Conservation (phyloP, 2,888 invertebrate genomes). For the Chymomyza caudatula region DNA sequence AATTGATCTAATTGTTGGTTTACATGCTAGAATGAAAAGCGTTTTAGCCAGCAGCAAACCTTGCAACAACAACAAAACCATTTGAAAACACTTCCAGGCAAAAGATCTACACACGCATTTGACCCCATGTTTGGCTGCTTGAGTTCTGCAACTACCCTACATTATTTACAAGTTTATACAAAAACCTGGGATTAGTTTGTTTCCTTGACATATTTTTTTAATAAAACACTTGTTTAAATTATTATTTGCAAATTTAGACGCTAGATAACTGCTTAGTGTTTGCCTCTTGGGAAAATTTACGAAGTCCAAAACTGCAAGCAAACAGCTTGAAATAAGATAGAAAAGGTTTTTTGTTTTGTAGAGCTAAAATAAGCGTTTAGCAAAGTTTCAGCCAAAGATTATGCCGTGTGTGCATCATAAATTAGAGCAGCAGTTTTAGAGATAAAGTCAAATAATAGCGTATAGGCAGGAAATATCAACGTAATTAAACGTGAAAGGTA, state of each 20-base stretch:
- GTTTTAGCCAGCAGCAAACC: conserved; percentile 28
- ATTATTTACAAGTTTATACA: neutral
- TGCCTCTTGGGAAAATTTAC: neutral
- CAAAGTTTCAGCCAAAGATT: neutral
- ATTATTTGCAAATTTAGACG: too few species aligned
- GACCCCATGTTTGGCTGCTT: neutral
- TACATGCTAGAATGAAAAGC: conserved; percentile 47
- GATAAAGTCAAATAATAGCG: neutral
- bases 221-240: neutral
- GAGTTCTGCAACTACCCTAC: neutral
- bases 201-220: neutral
- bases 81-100: conserved; percentile 4
- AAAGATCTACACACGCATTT: conserved; percentile 3
- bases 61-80: conserved; percentile 10
- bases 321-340: neutral
- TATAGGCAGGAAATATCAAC: neutral
- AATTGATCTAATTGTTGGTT: conserved; percentile 58
- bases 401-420: neutral
- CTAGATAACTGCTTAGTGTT: neutral
- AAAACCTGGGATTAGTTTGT: neutral
- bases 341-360: neutral
- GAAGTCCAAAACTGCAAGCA: neutral
- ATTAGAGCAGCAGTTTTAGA: neutral
- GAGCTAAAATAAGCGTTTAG: too few species aligned
- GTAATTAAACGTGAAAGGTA: too few species aligned